These are phyloP conservation scores for Caenorhabditis parvicauda DNA, from an alignment of 2,888 invertebrate species.

Conservation along the genomic window DNA sequence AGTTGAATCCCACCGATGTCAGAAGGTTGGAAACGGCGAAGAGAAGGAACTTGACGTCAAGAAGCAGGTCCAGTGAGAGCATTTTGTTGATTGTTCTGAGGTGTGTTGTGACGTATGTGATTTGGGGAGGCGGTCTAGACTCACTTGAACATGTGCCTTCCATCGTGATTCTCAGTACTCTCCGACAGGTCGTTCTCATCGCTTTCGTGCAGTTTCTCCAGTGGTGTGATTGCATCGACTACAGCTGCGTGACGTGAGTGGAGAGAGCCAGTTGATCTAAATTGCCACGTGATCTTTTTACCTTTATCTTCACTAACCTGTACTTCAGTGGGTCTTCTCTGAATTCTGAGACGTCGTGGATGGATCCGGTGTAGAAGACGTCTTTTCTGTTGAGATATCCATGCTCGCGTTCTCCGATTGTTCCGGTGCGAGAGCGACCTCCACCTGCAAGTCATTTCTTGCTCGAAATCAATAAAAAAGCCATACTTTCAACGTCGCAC, in stretches of 20 bases:
- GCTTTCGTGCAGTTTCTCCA: slow-evolving; percentile 30
- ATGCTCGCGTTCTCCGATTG: slow-evolving; percentile 36
- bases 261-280: slow-evolving; percentile 33
- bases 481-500: too few species aligned
- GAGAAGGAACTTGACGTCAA: slow-evolving; percentile 81
- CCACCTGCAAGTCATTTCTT: too few species aligned
- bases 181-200: slow-evolving; percentile 23
- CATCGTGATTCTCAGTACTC: slow-evolving; percentile 32
- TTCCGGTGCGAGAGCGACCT: slow-evolving; percentile 27
- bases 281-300: not conserved
- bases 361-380: slow-evolving; percentile 84
- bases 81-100: slow-evolving; percentile 67
- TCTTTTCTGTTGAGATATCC: slow-evolving; percentile 70
- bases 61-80: slow-evolving; percentile 81
- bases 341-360: slow-evolving; percentile 82
- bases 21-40: slow-evolving; percentile 90
- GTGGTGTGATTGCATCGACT: slow-evolving; percentile 26
- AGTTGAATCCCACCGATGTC: slow-evolving; percentile 89
- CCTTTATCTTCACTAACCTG: slow-evolving; percentile 3
- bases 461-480: too few species aligned
- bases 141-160: slow-evolving; percentile 40
- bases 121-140: not conserved
- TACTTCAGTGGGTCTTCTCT: slow-evolving; percentile 66
- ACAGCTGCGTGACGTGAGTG: slow-evolving; percentile 28
- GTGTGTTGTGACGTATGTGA: not conserved